Percentiles rank a stretch among this genome's conserved stretches.
Conservation (phyloP, 2,888 invertebrate genomes). For the Polymixis flavicincta region DNA sequence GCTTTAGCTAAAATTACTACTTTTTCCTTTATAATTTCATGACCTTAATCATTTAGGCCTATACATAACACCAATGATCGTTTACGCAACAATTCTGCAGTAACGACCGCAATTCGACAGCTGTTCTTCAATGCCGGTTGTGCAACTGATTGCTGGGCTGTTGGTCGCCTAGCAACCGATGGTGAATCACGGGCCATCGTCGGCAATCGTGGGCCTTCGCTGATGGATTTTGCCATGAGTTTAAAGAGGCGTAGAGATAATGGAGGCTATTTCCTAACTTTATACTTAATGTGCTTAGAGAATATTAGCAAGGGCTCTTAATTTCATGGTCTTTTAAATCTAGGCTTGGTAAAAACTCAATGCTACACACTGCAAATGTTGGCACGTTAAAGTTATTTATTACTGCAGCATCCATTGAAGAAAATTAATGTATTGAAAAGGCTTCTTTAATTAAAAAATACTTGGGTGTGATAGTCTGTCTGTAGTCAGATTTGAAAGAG, state of each 20-base stretch:
- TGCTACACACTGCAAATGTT: background rate
- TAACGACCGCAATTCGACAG: conserved; percentile 53
- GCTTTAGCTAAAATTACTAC: background rate
- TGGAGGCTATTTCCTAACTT: conserved; percentile 19
- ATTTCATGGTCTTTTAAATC: conserved; percentile 1
- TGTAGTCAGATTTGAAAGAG: background rate
- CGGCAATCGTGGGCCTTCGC: conserved; percentile 41
- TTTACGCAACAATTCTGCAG: conserved; percentile 59
- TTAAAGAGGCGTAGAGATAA: conserved; percentile 43
- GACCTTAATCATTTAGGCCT: conserved; percentile 5
- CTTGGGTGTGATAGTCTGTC: background rate
- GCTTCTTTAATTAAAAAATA: too few species aligned
- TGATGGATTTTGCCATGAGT: conserved; percentile 42
- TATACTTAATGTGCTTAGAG: conserved; percentile 7
- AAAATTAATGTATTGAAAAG: background rate
- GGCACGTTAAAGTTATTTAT: background rate
- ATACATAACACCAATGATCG: conserved; percentile 22
- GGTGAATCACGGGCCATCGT: conserved; percentile 29
- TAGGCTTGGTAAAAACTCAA: background rate
- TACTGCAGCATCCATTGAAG: background rate
- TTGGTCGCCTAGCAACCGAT: conserved; percentile 58
- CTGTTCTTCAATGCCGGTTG: conserved; percentile 60
- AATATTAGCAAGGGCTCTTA: background rate
- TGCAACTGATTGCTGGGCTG: conserved; percentile 43
- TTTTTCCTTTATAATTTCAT: background rate